phyloP scores from a whole-genome alignment of 2,113 vertebrate species.

The Phodopus roborovskii region DNA sequence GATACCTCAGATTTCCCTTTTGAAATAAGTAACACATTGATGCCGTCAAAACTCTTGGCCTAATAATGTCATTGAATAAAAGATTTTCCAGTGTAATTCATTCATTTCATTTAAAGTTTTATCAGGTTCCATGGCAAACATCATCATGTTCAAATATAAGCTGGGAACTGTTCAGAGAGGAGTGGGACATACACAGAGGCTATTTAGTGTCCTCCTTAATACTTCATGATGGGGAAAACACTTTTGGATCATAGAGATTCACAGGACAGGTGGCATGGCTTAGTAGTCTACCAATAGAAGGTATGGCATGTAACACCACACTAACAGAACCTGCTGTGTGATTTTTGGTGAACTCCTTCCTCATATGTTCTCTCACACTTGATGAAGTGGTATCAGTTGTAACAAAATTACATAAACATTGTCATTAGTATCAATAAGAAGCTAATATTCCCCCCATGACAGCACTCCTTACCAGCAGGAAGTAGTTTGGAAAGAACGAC shows the following conservation, averaged over 20 bases:
- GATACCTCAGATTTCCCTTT: not conserved
- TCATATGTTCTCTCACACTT: not conserved
- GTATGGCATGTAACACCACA: not conserved
- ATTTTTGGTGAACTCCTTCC: not conserved
- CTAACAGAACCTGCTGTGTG: not conserved
- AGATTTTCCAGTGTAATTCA: not conserved
- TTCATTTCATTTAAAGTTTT: not conserved
- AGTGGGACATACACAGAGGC: not conserved
- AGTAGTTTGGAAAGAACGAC: no score
- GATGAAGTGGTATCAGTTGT: constrained; percentile 3
- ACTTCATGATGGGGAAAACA: not conserved
- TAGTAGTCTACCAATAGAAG: not conserved
- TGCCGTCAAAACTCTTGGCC: not conserved
- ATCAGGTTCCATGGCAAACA: not conserved
- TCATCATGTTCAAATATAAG: not conserved
- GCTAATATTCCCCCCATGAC: no score
- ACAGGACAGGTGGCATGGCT: not conserved
- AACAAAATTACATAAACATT: not conserved
- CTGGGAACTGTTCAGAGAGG: not conserved
- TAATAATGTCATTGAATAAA: not conserved
- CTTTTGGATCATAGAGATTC: not conserved
- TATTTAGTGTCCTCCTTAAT: not conserved
- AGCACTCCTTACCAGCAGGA: no score
- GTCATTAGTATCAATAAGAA: constrained; percentile 18
- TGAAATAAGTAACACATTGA: not conserved